Evolutionary conservation across 2,113 vertebrate genomes (phyloP), one percentile per base, ranked within the genome.

Genomic region (Antigone vipio): DNA sequence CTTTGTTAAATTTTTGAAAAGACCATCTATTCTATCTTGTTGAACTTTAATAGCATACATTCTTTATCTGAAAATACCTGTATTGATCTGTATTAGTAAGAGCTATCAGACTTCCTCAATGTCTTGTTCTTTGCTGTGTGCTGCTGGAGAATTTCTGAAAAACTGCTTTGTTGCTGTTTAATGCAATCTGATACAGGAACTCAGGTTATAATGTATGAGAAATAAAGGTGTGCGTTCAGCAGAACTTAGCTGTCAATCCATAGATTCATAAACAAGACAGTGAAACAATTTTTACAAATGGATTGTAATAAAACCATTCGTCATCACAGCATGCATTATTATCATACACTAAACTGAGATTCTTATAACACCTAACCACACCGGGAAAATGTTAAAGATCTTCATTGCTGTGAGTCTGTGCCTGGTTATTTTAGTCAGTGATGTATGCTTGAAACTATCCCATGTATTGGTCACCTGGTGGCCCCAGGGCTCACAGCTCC

Each of bases 1-100:
- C 96, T 94, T 96, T 95, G 80, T 83, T 80, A 93, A 68, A 95
- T 86, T 96, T 95, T 91, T 32, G 72, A 88, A 92, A 75, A 95
- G 84, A 63, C 60, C 92, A 79, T 55, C 72, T 92, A 72, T 72
- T 83, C 85, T 52, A 72, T 66, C 35, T 69, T 49, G 30, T 72
- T 85, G 76, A 92, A 89, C 59, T 74, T 78, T 85, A 83, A 76
- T 35, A 73, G 45, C 52, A 91, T 93, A 75, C 40, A 47, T 64
- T 44, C 55, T 72, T 87, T 92, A 84, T 96, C 89, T 96, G 80
- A 64, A 95, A 89, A 87, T 53, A 85, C 40, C 47, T 69, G 11
- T 42, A 63, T 59, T 21, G 26, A 78, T 86, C 42, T 38, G 50
- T 86, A 77, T 50, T 91, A 97, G 92, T 88, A 80, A 82, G 67